Percentiles rank a stretch among this genome's conserved stretches.
Evolutionary conservation across 2,113 vertebrate genomes (phyloP).

Genomic region (Phalacrocorax brasilianus): DNA sequence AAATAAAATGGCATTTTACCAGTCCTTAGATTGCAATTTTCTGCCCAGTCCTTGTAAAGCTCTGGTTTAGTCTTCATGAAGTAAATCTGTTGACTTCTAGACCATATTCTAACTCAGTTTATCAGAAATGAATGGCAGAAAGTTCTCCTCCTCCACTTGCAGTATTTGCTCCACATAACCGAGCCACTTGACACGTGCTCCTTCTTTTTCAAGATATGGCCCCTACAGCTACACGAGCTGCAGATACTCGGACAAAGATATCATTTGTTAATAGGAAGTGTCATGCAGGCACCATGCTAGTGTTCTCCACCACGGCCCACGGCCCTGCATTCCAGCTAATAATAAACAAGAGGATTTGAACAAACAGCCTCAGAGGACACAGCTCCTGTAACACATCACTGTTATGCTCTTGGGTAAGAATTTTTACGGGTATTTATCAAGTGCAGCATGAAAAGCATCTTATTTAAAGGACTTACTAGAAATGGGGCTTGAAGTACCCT

Average conservation of each 20-base stretch:
- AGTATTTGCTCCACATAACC: background rate
- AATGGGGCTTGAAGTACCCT: background rate
- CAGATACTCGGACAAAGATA: constrained; percentile 68
- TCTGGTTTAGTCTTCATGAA: constrained; percentile 74
- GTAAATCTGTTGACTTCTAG: constrained; percentile 25
- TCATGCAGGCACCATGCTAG: constrained; percentile 53
- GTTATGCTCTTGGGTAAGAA: background rate
- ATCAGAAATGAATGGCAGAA: background rate
- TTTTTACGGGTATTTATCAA: background rate
- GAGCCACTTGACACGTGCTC: background rate
- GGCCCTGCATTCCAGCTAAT: constrained; percentile 69
- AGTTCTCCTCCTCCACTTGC: background rate
- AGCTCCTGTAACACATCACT: background rate
- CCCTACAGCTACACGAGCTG: background rate
- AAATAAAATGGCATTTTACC: constrained; percentile 57
- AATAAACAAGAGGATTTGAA: constrained; percentile 69
- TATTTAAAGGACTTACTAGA: background rate
- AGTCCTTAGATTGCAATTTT: background rate
- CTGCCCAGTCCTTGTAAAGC: constrained; percentile 39
- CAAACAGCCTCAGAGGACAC: constrained; percentile 49
- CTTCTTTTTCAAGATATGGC: background rate
- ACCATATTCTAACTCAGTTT: background rate
- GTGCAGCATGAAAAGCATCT: background rate
- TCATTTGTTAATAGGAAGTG: constrained; percentile 52
- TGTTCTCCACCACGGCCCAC: constrained; percentile 68